Conservation (phyloP, 2,113 vertebrate genomes). For the Mormyrus iriodes region DNA sequence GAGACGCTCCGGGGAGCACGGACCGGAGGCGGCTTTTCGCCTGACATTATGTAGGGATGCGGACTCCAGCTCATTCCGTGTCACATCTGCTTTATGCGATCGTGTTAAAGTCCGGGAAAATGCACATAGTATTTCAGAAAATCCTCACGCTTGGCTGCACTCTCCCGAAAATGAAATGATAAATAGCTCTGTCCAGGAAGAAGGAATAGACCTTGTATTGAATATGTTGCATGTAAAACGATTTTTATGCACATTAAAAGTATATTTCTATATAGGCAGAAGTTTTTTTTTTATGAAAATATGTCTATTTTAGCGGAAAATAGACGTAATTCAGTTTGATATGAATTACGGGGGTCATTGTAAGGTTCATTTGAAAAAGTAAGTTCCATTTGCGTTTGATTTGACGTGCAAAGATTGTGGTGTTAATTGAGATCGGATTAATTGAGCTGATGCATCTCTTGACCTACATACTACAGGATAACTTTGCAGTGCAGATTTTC, state of each 20-base stretch:
- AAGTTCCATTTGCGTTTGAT: neutral
- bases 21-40: neutral
- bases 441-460: neutral
- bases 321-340: neutral
- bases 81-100: neutral
- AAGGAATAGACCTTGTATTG: neutral
- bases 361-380: neutral
- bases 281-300: neutral
- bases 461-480: neutral
- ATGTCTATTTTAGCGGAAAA: no score
- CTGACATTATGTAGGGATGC: slow-evolving; percentile 4
- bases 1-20: neutral
- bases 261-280: neutral
- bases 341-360: neutral
- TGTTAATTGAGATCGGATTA: neutral
- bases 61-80: neutral
- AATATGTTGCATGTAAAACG: neutral
- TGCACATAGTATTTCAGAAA: neutral
- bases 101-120: neutral
- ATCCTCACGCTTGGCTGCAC: neutral
- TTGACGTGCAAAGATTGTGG: neutral
- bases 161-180: neutral
- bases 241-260: neutral
- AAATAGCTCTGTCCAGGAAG: neutral
- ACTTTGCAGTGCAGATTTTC: neutral